Base-by-base conservation (phyloP, 2,888 invertebrate genomes). In the Hartigia nigra region DNA sequence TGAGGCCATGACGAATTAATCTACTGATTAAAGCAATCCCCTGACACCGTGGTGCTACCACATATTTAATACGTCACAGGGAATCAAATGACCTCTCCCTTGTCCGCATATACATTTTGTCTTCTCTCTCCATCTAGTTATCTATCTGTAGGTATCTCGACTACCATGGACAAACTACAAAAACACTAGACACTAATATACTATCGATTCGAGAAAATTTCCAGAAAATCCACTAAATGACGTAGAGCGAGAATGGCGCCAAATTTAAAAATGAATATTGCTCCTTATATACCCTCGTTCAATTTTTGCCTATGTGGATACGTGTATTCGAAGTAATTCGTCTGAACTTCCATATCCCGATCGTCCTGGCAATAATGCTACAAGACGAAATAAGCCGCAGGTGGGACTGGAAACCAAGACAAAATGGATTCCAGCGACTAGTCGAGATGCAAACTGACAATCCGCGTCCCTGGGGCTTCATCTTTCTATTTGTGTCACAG, bases 21-120 rank as follows among this genome's bases (percentile, higher is more conserved):
- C 89, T 90, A 88, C 90, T 91, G 91, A 91, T 91, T 91, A 90
- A 91, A 89, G 90, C 89, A 90, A 90, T 91, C 88, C 88, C 86
- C 89, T 89, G 89, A 90, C 89, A 90, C 88, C 86, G 87, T 87
- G 85, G 83, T 88, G 90, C 91, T 90, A 91, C 90, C 87, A 90
- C 90, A 86, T 87, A 88, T 90, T 90, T 90, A 90, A 90, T 89
- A 88, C 88, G 89, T 90, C 88, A 88, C 88, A 86, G 86, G 86
- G 86, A 88, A 88, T 89, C 89, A 87, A 90, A 89, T 88, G 87
- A 78, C 77, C 78, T 69, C 75, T 75, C 78, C 37, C 76, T 76
- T 76, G 72, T 55, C 55, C 76, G 55, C 74, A 55, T 11, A 37
- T 32, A 70, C 31, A n/a, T 23, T 74, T 69, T 35, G 36, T 69